Conservation (phyloP, 2,113 vertebrate genomes). For the Panurus biarmicus region DNA sequence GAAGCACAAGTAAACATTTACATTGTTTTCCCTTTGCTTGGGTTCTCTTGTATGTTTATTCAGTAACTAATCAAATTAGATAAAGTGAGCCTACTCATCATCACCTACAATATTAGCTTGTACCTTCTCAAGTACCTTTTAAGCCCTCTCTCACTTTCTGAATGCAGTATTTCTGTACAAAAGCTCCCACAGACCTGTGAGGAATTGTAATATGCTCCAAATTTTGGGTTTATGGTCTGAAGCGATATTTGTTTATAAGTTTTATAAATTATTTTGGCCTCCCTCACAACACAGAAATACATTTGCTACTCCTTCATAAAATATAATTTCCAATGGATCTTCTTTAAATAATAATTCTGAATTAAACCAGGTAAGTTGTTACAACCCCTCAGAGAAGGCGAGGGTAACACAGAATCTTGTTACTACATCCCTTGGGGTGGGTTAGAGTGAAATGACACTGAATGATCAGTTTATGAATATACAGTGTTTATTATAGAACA, state of each 20-base stretch:
- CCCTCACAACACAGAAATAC: neutral
- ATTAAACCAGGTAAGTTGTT: neutral
- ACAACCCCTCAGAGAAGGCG: rapidly evolving
- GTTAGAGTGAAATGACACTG: neutral
- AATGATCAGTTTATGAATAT: neutral
- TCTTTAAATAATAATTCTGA: neutral
- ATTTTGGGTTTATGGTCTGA: neutral
- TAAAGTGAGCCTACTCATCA: neutral
- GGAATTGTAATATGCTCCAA: neutral
- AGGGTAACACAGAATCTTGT: neutral
- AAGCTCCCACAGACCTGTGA: neutral
- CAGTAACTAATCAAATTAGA: neutral
- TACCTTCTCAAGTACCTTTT: neutral
- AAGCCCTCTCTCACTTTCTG: neutral
- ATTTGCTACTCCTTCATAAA: neutral
- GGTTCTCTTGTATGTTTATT: neutral
- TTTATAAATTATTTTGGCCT: neutral
- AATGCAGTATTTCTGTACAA: neutral
- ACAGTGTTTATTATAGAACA: neutral
- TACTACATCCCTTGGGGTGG: neutral
- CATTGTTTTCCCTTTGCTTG: neutral
- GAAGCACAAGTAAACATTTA: neutral
- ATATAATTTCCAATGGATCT: neutral
- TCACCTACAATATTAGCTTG: neutral
- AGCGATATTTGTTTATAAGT: neutral